phyloP scores from a whole-genome alignment of 1,140 invertebrate species.

The Pogonomyrmex californicus region DNA sequence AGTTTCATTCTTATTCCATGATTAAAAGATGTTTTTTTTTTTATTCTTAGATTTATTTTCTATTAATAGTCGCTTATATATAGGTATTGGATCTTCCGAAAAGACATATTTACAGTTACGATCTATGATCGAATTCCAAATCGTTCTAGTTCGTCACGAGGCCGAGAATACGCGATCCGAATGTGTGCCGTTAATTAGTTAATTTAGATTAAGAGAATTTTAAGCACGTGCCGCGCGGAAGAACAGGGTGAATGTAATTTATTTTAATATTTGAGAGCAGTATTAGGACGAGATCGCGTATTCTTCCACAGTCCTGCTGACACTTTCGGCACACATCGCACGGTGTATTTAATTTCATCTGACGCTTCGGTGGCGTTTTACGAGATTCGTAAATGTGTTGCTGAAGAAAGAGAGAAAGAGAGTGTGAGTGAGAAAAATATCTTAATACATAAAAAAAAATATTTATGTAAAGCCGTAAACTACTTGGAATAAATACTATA shows the following conservation, averaged over 20 bases:
- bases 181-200: conserved; percentile 19
- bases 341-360: conserved; percentile 32
- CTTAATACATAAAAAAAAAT: conserved; percentile 18
- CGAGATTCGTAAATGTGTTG: conserved; percentile 31
- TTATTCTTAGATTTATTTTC: background rate
- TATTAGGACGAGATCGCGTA: conserved; percentile 42
- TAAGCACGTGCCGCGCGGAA: conserved; percentile 18
- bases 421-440: conserved; percentile 1
- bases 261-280: conserved; percentile 55
- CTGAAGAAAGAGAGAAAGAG: conserved; percentile 9
- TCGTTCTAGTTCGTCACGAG: background rate
- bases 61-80: background rate
- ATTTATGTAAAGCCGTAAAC: conserved; percentile 56
- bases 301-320: conserved; percentile 15
- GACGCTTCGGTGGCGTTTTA: conserved; percentile 30
- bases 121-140: conserved; percentile 36
- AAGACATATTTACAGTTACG: background rate
- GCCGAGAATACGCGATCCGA: conserved; percentile 29
- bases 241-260: conserved; percentile 55
- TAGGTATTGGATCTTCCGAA: conserved; percentile 42
- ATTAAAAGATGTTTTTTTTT: background rate
- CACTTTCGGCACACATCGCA: conserved; percentile 22
- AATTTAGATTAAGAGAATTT: conserved; percentile 52
- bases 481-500: conserved; percentile 48
- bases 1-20: background rate